Conservation (phyloP, 2,797 vertebrate genomes). For the Manis javanica region DNA sequence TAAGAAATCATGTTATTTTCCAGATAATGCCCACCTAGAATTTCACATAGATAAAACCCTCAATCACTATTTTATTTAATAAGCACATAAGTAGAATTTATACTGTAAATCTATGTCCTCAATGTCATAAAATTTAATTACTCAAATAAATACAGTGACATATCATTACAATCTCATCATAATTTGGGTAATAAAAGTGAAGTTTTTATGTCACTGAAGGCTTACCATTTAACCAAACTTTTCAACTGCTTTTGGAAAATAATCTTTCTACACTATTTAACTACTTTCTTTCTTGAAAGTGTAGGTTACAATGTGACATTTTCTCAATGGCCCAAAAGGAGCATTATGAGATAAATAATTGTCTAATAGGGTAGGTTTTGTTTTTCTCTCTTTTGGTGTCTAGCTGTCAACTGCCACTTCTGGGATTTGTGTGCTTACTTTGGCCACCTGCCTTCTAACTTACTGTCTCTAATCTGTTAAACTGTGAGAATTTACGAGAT, state of each 20-base stretch:
- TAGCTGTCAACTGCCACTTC: neutral
- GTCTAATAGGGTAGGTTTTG: neutral
- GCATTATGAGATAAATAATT: neutral
- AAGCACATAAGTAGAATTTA: neutral
- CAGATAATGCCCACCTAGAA: neutral
- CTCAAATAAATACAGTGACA: neutral
- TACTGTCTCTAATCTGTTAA: neutral
- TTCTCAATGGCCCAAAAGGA: neutral
- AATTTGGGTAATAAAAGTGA: neutral
- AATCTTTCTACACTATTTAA: neutral
- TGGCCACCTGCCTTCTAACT: neutral
- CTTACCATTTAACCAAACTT: neutral
- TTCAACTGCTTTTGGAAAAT: neutral
- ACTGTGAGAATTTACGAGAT: neutral
- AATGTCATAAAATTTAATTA: neutral
- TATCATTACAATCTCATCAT: neutral
- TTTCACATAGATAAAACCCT: neutral
- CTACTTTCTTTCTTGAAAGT: neutral
- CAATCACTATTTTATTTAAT: constrained; percentile 7
- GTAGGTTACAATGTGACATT: neutral
- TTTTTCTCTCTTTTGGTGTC: neutral
- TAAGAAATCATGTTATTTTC: constrained; percentile 24
- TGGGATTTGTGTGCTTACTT: neutral
- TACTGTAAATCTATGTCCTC: neutral
- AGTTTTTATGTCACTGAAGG: neutral